Conservation (phyloP, 2,797 vertebrate species). For the Enoplosus armatus region DNA sequence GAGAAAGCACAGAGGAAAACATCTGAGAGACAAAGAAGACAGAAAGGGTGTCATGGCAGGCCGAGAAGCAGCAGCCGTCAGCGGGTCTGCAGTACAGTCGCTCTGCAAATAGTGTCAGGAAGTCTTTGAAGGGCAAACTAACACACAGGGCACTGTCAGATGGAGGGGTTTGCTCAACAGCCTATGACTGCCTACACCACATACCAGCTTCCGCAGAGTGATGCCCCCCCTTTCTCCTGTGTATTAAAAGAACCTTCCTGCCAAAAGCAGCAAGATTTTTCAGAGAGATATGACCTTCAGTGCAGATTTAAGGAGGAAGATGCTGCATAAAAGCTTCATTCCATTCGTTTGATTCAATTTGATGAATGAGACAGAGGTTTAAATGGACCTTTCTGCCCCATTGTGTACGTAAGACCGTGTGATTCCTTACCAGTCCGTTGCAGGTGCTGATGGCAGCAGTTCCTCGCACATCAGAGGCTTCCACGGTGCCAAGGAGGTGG, state of each 20-base stretch:
- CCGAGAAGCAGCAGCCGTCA: conserved; percentile 52
- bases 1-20: conserved; percentile 26
- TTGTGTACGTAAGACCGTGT: neutral
- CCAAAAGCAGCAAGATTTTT: conserved; percentile 1
- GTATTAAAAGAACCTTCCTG: conserved; percentile 3
- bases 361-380: conserved; percentile 22
- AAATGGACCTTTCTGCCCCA: neutral
- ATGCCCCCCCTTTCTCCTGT: conserved; percentile 28
- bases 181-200: conserved; percentile 36
- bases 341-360: no score
- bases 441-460: conserved; percentile 93
- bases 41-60: conserved; percentile 49
- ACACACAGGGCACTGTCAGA: conserved; percentile 72
- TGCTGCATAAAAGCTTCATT: neutral
- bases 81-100: conserved; percentile 55
- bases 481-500: conserved; percentile 89
- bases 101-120: conserved; percentile 78
- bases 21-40: conserved; percentile 39
- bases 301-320: neutral
- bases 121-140: conserved; percentile 71
- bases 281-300: neutral
- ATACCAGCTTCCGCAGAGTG: conserved; percentile 36
- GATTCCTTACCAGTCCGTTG: conserved; percentile 91
- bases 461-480: conserved; percentile 72
- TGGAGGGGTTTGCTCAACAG: conserved; percentile 53